Percentiles rank a stretch among this genome's conserved stretches.
Conservation (phyloP, 2,797 vertebrate species). For the Halcyon chelicuti region DNA sequence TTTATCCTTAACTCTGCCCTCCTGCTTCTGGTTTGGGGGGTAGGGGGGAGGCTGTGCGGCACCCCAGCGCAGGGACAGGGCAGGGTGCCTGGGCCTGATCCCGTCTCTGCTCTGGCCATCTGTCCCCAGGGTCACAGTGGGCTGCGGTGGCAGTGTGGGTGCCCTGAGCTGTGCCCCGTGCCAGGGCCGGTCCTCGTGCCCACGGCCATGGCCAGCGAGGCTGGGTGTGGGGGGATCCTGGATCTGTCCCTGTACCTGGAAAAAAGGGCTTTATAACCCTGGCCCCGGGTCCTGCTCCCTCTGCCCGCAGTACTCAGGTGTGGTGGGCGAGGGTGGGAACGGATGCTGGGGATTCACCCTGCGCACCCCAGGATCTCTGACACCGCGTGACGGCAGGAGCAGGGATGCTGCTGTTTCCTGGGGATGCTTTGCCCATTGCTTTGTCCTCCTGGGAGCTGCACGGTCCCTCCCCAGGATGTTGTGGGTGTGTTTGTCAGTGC, state of each 20-base stretch:
- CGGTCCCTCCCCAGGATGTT: not conserved
- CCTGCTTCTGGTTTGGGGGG: not conserved
- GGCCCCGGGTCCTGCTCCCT: not conserved
- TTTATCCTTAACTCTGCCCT: not conserved
- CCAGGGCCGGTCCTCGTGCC: not conserved
- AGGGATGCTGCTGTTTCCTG: not conserved
- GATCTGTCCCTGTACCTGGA: not conserved
- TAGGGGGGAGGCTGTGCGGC: not conserved
- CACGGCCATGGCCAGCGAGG: not conserved
- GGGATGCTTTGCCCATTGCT: not conserved
- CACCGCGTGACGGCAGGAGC: accelerated
- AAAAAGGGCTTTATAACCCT: not conserved
- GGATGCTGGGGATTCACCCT: not conserved
- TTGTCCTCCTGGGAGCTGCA: not conserved
- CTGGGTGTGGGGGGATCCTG: too few relatives aligned
- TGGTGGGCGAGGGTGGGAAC: not conserved
- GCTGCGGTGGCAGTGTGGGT: not conserved
- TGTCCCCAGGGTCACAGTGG: accelerated
- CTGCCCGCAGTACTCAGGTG: not conserved
- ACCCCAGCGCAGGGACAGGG: accelerated
- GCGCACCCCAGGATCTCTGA: not conserved
- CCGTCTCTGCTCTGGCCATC: not conserved
- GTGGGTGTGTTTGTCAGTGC: accelerated
- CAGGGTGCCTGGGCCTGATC: not conserved
- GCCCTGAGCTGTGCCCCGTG: not conserved